Base-by-base conservation (phyloP, 2,888 invertebrate genomes). In the Hofmannophila pseudospretella region DNA sequence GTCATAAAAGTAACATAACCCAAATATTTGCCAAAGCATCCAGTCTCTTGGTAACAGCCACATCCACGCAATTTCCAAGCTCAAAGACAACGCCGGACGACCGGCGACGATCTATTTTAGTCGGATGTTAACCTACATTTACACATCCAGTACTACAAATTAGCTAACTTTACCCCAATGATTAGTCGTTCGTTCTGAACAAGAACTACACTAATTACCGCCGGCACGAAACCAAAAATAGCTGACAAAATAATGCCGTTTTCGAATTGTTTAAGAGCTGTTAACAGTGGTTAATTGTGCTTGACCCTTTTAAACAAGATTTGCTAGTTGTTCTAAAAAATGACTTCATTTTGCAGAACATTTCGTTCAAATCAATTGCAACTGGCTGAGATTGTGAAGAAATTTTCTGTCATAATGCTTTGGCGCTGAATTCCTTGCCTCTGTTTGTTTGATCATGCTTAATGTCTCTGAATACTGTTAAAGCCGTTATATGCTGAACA, bases 101-200 rank as follows among this genome's bases (percentile, higher is more conserved):
- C 58, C 62, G 62, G 55, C 70, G 70, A 64, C 71, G 67, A 56
- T 75, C 80, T 80, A 79, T 79, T 80, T 78, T 60, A 54, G 68
- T 49, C 61, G 47, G 55, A 62, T 61, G 72, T 67, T 78, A 78
- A 77, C 80, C 80, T 62, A 80, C 68, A 76, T 80, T 69, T 13
- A 20, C 51, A 59, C 60, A 59, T 52, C 52, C 58, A 65, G 67
- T 65, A 64, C 65, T 51, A 71, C 75, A 67, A 72, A 72, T 76
- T 70, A 72, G 70, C 70, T 47, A 60, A 67, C 56, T 63, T 68
- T 54, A 63, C 58, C 52, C 54, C 51, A 49, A 51, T 54, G 50
- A 52, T 65, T 55, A 63, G 54, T 51, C 41, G 60, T 16, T 16
- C 3, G 16, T 51, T 61, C 37, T 41, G 45, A 51, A 47, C 43